Evolutionary conservation across 2,797 vertebrate genomes (phyloP).

Genomic region (Peromyscus nudipes): DNA sequence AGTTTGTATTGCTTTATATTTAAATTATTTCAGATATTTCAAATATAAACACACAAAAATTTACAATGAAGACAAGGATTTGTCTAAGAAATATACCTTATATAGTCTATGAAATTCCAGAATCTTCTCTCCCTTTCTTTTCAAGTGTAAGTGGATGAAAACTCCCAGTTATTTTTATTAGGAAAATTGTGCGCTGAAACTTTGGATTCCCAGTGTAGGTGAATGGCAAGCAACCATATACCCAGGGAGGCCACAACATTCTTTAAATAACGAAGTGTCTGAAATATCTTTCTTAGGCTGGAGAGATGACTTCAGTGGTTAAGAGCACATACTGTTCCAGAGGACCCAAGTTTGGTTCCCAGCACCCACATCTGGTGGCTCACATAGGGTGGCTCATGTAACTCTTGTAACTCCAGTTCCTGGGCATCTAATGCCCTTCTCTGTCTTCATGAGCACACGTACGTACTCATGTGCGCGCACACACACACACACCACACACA

Average conservation of each 20-base stretch:
- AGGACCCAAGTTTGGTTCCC: background rate
- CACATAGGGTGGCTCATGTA: background rate
- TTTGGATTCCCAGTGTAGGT: constrained; percentile 57
- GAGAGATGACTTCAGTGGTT: background rate
- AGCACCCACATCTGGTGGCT: background rate
- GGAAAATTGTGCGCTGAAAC: constrained; percentile 6
- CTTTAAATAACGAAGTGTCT: constrained; percentile 44
- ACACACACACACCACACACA: background rate
- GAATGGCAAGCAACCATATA: constrained; percentile 33
- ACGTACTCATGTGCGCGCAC: no score
- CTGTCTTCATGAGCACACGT: background rate
- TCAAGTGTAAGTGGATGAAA: constrained; percentile 40
- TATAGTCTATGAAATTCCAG: background rate
- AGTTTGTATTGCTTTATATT: constrained; percentile 10
- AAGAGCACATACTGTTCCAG: background rate
- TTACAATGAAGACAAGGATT: constrained; percentile 32
- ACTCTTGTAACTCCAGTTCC: background rate
- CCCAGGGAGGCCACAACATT: constrained; percentile 42
- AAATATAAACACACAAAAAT: constrained; percentile 42
- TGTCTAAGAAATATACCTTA: background rate
- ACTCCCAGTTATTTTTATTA: constrained; percentile 45
- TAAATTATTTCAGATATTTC: constrained; percentile 56
- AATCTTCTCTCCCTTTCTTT: background rate
- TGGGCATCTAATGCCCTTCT: background rate
- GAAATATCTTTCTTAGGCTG: background rate